These are phyloP conservation scores for Drosophila algonquin DNA, from an alignment of 2,888 invertebrate genomes.

Conservation along the genomic window DNA sequence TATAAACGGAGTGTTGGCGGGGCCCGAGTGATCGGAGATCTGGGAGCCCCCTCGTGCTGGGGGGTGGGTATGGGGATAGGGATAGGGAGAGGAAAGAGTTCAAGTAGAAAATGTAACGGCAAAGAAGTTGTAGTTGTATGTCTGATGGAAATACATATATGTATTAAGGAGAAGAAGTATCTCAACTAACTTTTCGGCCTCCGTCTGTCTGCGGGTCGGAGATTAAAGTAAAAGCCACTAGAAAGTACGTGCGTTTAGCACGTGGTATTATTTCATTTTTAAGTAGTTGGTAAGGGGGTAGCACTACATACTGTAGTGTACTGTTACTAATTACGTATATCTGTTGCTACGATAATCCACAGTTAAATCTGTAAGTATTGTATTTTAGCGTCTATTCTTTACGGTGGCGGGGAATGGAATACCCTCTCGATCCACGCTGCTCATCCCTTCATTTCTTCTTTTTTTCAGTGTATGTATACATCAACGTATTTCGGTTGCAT, in stretches of 20 bases:
- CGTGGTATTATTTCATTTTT: slow-evolving; percentile 50
- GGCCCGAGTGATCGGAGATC: slow-evolving; percentile 29
- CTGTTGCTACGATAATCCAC: slow-evolving; percentile 80
- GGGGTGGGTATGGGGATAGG: not conserved
- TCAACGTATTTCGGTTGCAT: slow-evolving; percentile 34
- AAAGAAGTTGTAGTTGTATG: slow-evolving; percentile 48
- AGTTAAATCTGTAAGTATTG: slow-evolving; percentile 71
- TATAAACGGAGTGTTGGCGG: slow-evolving; percentile 56
- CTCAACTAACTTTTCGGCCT: slow-evolving; percentile 8
- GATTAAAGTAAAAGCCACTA: slow-evolving; percentile 71
- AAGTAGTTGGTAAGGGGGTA: slow-evolving; percentile 70
- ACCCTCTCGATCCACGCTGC: slow-evolving; percentile 32
- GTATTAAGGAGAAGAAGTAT: slow-evolving; percentile 32
- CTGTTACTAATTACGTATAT: slow-evolving; percentile 74
- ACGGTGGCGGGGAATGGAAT: slow-evolving; percentile 29
- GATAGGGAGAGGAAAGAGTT: slow-evolving; percentile 17
- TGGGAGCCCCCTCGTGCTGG: slow-evolving; percentile 4
- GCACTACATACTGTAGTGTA: slow-evolving; percentile 5
- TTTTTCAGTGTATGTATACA: slow-evolving; percentile 45
- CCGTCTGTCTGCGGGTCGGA: slow-evolving; percentile 17
- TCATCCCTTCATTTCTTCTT: slow-evolving; percentile 8
- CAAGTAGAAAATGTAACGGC: slow-evolving; percentile 44
- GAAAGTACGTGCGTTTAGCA: slow-evolving; percentile 64
- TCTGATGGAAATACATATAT: slow-evolving; percentile 27
- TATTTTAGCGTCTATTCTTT: slow-evolving; percentile 65